Conservation (phyloP, 2,113 vertebrate genomes). For the Mirounga angustirostris region DNA sequence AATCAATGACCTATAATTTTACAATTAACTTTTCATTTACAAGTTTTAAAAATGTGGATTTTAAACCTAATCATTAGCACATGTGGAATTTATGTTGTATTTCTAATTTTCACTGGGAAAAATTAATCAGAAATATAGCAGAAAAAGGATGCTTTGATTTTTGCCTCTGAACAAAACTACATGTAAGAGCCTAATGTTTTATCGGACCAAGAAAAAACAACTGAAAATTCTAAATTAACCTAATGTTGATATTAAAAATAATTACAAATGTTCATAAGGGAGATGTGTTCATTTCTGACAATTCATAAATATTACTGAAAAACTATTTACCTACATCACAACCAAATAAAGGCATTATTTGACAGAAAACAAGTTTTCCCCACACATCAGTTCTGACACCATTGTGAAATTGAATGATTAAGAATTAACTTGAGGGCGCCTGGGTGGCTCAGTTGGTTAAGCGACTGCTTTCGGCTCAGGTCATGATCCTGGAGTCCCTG, state of each 20-base stretch:
- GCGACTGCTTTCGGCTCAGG: too few species aligned
- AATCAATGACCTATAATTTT: background rate
- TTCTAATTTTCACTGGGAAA: background rate
- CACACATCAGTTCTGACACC: slow-evolving; percentile 30
- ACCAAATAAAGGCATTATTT: slow-evolving; percentile 26
- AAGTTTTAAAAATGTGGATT: slow-evolving; percentile 14
- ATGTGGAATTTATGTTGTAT: background rate
- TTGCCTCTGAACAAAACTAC: background rate
- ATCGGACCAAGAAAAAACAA: slow-evolving; percentile 30
- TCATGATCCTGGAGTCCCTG: too few species aligned
- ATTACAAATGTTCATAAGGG: slow-evolving; percentile 10
- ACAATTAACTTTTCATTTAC: background rate
- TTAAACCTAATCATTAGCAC: slow-evolving; percentile 35
- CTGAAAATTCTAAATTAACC: background rate
- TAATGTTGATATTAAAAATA: background rate
- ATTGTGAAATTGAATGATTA: background rate
- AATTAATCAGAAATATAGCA: background rate
- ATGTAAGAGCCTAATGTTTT: background rate
- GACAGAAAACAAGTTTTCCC: background rate
- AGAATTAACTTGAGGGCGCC: background rate
- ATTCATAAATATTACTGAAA: slow-evolving; percentile 15
- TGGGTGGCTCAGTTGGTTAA: too few species aligned
- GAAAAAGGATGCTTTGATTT: slow-evolving; percentile 39
- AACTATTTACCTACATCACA: background rate
- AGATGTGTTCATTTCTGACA: background rate